Conservation (phyloP, 2,797 vertebrate species). For the Smutsia temminckii region DNA sequence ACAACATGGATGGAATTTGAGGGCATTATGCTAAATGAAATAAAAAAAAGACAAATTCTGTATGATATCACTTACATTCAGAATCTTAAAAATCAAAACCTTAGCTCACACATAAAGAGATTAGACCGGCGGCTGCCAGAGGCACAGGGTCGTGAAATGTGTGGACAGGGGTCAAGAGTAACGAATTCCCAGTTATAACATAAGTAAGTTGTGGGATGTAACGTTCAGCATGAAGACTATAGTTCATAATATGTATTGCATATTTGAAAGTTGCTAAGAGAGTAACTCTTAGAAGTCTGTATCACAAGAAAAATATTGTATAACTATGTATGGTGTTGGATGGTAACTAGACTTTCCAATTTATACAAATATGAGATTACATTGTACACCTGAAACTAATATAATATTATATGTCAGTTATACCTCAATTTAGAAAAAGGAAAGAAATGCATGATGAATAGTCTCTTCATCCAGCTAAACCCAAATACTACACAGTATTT, state of each 20-base stretch:
- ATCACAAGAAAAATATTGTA: background rate
- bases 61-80: background rate
- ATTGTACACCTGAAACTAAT: background rate
- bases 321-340: background rate
- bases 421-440: background rate
- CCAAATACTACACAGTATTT: background rate
- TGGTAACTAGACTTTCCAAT: background rate
- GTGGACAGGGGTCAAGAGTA: background rate
- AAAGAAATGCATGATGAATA: background rate
- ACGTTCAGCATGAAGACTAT: background rate
- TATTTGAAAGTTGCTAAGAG: background rate
- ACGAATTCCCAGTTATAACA: background rate
- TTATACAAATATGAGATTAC: background rate
- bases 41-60: background rate
- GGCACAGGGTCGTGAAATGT: background rate
- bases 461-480: too few species aligned
- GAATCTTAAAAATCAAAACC: background rate
- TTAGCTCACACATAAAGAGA: background rate
- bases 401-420: background rate
- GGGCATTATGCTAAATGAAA: background rate
- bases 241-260: background rate
- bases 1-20: background rate
- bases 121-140: background rate
- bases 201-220: background rate
- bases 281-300: background rate